phyloP scores from a whole-genome alignment of 2,113 vertebrate species.

The Otocyon megalotis region DNA sequence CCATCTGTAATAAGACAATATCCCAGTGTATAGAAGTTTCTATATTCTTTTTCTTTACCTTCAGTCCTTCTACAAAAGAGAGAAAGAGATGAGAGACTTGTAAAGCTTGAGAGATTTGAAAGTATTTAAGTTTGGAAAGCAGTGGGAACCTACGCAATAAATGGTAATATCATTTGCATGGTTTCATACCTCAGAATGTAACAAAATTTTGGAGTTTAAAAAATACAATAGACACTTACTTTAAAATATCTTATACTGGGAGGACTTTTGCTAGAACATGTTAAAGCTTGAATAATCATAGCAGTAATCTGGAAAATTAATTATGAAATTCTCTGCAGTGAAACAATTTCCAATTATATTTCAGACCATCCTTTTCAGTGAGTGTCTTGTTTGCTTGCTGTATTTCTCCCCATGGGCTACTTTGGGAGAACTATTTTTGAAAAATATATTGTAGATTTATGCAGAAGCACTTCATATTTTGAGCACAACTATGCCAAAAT shows the following conservation, averaged over 20 bases:
- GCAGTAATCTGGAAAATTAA: conserved; percentile 25
- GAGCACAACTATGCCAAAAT: neutral
- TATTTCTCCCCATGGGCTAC: neutral
- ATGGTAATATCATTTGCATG: neutral
- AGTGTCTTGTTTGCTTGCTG: neutral
- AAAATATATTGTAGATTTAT: neutral
- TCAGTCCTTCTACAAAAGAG: neutral
- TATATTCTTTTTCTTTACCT: neutral
- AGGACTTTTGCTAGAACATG: neutral
- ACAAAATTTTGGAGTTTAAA: neutral
- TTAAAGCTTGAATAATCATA: conserved; percentile 37
- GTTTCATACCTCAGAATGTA: neutral
- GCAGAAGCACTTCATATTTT: conserved; percentile 36
- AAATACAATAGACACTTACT: neutral
- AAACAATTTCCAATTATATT: neutral
- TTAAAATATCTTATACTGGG: neutral
- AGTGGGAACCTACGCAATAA: neutral
- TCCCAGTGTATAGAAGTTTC: neutral
- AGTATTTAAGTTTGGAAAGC: neutral
- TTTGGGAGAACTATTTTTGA: neutral
- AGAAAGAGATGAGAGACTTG: neutral
- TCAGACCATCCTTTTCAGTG: neutral
- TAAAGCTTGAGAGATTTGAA: neutral
- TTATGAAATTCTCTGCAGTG: neutral
- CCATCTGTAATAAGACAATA: neutral